Evolutionary conservation across 2,888 invertebrate species (phyloP).

Genomic region (Megastigmus dorsalis): DNA sequence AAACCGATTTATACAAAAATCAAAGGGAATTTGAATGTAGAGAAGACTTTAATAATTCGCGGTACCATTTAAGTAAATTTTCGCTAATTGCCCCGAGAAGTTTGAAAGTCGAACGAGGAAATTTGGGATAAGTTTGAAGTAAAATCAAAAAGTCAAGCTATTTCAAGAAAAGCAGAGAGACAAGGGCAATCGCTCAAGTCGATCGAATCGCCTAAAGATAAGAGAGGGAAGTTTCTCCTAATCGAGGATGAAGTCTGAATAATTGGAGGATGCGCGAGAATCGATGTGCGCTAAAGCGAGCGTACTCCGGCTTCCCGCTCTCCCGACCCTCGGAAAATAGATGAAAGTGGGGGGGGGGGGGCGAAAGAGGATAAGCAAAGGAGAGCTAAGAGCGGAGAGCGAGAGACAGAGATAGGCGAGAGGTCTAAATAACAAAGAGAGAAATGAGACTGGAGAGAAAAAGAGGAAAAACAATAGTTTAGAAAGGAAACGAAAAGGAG

Average conservation of each 20-base stretch:
- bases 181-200: slow-evolving; percentile 15
- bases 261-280: slow-evolving; percentile 58
- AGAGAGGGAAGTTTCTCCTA: slow-evolving; percentile 45
- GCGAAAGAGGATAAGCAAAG: too few relatives aligned
- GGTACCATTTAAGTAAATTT: too few relatives aligned
- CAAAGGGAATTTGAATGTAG: too few relatives aligned
- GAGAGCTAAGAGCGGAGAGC: background rate
- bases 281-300: slow-evolving; percentile 60
- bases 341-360: too few relatives aligned
- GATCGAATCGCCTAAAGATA: slow-evolving; percentile 31
- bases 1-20: too few relatives aligned
- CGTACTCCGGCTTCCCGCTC: slow-evolving; percentile 57
- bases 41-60: too few relatives aligned
- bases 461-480: background rate
- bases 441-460: background rate
- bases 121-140: background rate
- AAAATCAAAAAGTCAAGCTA: slow-evolving; percentile 20
- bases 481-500: too few relatives aligned
- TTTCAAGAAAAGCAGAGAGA: background rate
- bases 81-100: background rate
- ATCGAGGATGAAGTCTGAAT: slow-evolving; percentile 54
- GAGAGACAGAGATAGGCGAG: background rate
- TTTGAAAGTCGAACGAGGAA: background rate
- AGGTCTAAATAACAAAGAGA: background rate
- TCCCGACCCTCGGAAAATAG: slow-evolving; percentile 37